Evolutionary conservation across 1,140 invertebrate genomes (phyloP), one percentile per base, ranked within the genome.

Genomic region (Campodea augens): DNA sequence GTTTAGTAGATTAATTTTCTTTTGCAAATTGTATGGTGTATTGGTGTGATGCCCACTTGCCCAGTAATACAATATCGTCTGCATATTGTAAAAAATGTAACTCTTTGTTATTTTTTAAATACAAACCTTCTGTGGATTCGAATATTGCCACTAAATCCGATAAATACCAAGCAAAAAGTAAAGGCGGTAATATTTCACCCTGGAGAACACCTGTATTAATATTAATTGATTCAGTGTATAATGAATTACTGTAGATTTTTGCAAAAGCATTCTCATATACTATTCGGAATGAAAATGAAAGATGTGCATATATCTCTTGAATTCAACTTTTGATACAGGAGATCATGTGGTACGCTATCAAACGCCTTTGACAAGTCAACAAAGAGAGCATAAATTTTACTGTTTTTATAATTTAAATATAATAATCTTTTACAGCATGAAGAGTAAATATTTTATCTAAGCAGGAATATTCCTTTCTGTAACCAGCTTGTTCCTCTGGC

Each of bases 371-470:
- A 39, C 1, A 44, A n/a, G 20, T 48, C 47, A 13, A 48, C 23
- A 32, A 48, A 48, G 2, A 44, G 21, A 24, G 18, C 32, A 22
- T 44, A 48, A 0, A 48, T 20, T 25, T 25, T 37, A 38, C 12
- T 43, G 32, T 29, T 25, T 12, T 21, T 45, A 12, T 20, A 29
- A 10, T 5, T 44, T 5, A 32, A 20, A 19, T n/a, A 13, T 2
- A n/a, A n/a, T 2, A 19, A 18, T 48, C 29, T n/a, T 38, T 39
- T 1, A 25, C 25, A 1, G 43, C 13, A 13, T 38, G 24, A 15
- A 48, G 22, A 22, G 27, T 40, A 36, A 48, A 48, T 19, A 48
- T 23, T 19, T 48, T 29, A 7, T 44, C 36, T 29, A 38, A 1
- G 10, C 42, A 45, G n/a, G 41, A 32, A 1, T 10, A 15, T 23